phyloP scores from a whole-genome alignment of 2,888 invertebrate species.

The Cheilosia soror region DNA sequence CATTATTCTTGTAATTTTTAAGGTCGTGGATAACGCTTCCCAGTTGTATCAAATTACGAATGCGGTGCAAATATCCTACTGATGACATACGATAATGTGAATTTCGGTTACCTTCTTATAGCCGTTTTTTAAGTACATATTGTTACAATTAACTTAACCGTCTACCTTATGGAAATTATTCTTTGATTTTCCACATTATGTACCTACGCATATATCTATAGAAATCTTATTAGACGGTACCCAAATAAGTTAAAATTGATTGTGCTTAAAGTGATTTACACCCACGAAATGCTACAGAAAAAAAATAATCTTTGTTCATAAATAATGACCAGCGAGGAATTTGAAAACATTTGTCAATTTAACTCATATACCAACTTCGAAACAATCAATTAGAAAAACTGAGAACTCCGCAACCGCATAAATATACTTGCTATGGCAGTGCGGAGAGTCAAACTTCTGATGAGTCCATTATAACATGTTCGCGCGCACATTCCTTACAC shows the following conservation, averaged over 20 bases:
- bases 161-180: too few relatives aligned
- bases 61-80: conserved; percentile 27
- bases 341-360: conserved; percentile 70
- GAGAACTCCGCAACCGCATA: conserved; percentile 70
- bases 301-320: conserved; percentile 21
- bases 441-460: conserved; percentile 68
- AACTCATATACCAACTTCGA: conserved; percentile 57
- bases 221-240: neutral
- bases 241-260: neutral
- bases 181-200: too few relatives aligned
- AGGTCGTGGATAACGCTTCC: conserved; percentile 37
- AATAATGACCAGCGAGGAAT: conserved; percentile 58
- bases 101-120: conserved; percentile 22
- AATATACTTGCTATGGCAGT: conserved; percentile 18
- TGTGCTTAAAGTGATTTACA: conserved; percentile 3
- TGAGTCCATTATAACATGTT: conserved; percentile 75
- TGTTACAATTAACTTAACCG: neutral
- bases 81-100: conserved; percentile 5
- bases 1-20: conserved; percentile 15
- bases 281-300: conserved; percentile 21
- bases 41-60: conserved; percentile 68
- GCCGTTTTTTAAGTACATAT: neutral
- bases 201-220: too few relatives aligned
- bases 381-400: conserved; percentile 73
- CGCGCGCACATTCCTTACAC: conserved; percentile 75